Evolutionary conservation across 1,140 invertebrate genomes (phyloP).

Genomic region (Spodoptera frugiperda): DNA sequence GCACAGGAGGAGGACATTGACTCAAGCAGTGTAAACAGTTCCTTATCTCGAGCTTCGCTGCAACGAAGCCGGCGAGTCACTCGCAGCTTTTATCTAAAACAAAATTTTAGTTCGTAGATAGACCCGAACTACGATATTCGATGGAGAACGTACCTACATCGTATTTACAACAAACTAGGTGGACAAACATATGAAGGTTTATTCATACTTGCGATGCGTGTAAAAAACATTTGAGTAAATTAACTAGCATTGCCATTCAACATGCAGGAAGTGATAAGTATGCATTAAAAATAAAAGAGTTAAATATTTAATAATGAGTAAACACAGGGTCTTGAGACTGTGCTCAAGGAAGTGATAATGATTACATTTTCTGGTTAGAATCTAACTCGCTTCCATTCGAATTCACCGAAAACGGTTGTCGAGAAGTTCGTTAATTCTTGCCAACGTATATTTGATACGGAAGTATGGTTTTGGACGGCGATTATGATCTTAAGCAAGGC

Average conservation of each 20-base stretch:
- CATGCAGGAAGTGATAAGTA: slow-evolving; percentile 31
- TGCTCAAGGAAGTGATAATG: slow-evolving; percentile 19
- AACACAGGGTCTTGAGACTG: slow-evolving; percentile 17
- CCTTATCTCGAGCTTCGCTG: slow-evolving; percentile 81
- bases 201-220: not conserved
- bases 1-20: slow-evolving; percentile 83
- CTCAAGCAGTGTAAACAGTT: slow-evolving; percentile 85
- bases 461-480: slow-evolving; percentile 64
- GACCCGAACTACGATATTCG: slow-evolving; percentile 32
- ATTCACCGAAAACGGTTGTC: slow-evolving; percentile 31
- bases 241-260: slow-evolving; percentile 29
- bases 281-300: slow-evolving; percentile 23
- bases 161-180: slow-evolving; percentile 27
- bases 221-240: slow-evolving; percentile 22
- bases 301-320: slow-evolving; percentile 28
- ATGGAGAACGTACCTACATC: not conserved
- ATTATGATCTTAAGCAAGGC: slow-evolving; percentile 72
- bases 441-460: slow-evolving; percentile 68
- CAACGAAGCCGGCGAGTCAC: slow-evolving; percentile 71
- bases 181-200: slow-evolving; percentile 27
- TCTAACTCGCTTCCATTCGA: slow-evolving; percentile 33
- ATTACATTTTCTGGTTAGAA: slow-evolving; percentile 24
- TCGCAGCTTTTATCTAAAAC: slow-evolving; percentile 82
- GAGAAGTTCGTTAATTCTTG: slow-evolving; percentile 55
- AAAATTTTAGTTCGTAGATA: slow-evolving; percentile 70